Conservation (phyloP, 2,797 vertebrate genomes). For the Columba guinea region DNA sequence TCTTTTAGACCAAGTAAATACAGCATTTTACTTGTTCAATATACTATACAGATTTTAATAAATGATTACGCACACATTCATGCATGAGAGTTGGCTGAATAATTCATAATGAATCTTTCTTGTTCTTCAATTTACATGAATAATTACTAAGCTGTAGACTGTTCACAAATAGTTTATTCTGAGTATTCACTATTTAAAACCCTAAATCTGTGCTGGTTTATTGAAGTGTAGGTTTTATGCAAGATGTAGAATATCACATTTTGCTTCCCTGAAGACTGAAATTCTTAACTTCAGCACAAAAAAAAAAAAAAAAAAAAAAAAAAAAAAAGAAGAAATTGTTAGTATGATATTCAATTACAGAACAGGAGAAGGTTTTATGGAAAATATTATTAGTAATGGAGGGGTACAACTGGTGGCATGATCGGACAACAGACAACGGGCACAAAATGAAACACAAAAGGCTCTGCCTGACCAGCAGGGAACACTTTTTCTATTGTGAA, state of each 20-base stretch:
- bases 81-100: background rate
- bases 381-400: background rate
- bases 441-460: background rate
- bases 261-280: background rate
- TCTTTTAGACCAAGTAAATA: slow-evolving; percentile 15
- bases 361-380: background rate
- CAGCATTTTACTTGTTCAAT: background rate
- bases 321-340: no score
- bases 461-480: background rate
- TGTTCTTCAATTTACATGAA: slow-evolving; percentile 50
- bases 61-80: background rate
- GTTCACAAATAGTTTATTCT: slow-evolving; percentile 16
- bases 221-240: background rate
- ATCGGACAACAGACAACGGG: background rate
- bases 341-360: background rate
- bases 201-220: background rate
- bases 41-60: slow-evolving; percentile 25
- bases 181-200: background rate
- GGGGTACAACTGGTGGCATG: no score
- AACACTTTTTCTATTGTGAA: background rate
- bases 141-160: slow-evolving; percentile 11
- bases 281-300: background rate
- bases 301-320: background rate
- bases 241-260: background rate
- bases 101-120: slow-evolving; percentile 16